Conservation (phyloP, 2,888 invertebrate species). For the Tetranychus truncatus region DNA sequence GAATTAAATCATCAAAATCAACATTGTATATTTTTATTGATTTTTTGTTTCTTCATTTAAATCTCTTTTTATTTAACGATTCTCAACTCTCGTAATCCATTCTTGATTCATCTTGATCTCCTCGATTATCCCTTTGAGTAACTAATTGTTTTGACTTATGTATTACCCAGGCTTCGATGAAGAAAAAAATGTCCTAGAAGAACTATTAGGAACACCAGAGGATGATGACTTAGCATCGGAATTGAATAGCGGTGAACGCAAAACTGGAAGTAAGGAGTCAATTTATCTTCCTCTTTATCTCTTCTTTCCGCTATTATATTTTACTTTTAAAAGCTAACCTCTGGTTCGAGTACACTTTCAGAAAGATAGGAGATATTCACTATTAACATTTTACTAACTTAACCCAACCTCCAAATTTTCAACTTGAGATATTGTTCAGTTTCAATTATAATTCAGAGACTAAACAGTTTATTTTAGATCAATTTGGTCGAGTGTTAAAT, state of each 20-base stretch:
- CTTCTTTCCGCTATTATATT: no score
- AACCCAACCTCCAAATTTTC: not conserved
- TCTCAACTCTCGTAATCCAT: not conserved
- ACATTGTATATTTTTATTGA: no score
- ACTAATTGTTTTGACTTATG: not conserved
- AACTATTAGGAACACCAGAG: slow-evolving; percentile 27
- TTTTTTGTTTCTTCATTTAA: not conserved
- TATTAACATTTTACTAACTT: not conserved
- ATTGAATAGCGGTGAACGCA: slow-evolving; percentile 26
- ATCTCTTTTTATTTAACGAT: not conserved
- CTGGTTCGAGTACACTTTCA: not conserved
- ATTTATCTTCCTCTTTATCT: not conserved
- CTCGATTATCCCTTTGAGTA: not conserved
- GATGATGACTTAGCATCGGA: slow-evolving; percentile 28
- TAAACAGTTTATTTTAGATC: no score
- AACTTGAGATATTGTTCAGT: not conserved
- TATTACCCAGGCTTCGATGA: slow-evolving; percentile 11
- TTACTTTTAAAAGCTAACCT: no score
- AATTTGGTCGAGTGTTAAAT: no score
- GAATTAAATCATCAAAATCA: no score
- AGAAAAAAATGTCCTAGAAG: slow-evolving; percentile 26
- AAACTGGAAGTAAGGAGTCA: slow-evolving; percentile 22
- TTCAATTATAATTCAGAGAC: no score
- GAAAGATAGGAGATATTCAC: not conserved
- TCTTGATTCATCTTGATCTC: not conserved